Percentiles rank a stretch among this genome's conserved stretches.
Evolutionary conservation across 2,888 invertebrate genomes (phyloP).

Genomic region (Torymus aiolomorphi): DNA sequence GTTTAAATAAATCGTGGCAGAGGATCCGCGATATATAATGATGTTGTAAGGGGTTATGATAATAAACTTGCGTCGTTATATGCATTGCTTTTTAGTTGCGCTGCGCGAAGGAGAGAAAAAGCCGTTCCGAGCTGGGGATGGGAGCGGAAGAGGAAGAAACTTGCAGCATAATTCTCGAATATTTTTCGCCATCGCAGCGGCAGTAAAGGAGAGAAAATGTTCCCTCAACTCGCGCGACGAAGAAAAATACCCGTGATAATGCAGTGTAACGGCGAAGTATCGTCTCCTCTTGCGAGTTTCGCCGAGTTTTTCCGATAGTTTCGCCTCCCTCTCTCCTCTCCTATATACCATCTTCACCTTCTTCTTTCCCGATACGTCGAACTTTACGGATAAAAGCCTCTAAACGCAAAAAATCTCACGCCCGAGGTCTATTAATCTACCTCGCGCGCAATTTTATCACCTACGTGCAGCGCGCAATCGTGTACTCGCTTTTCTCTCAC

Average conservation of each 20-base stretch:
- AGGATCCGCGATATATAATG: no score
- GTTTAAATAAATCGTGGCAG: no score
- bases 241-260: slow-evolving; percentile 39
- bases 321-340: neutral
- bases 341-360: no score
- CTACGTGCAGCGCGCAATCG: neutral
- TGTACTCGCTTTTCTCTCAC: neutral
- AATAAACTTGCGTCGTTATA: no score
- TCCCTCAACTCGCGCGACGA: neutral
- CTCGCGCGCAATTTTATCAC: neutral
- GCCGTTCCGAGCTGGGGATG: no score
- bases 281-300: slow-evolving; percentile 34
- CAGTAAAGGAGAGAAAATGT: neutral
- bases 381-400: slow-evolving; percentile 37
- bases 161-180: slow-evolving; percentile 22
- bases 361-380: slow-evolving; percentile 20
- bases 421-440: neutral
- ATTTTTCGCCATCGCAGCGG: neutral
- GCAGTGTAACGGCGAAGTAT: slow-evolving; percentile 22
- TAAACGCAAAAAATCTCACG: slow-evolving; percentile 22
- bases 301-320: slow-evolving; percentile 48
- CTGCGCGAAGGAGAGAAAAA: no score
- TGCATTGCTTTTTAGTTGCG: no score
- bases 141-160: neutral
- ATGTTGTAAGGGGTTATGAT: no score